Evolutionary conservation across 1,140 invertebrate species (phyloP).

Genomic region (Batillaria attramentaria): DNA sequence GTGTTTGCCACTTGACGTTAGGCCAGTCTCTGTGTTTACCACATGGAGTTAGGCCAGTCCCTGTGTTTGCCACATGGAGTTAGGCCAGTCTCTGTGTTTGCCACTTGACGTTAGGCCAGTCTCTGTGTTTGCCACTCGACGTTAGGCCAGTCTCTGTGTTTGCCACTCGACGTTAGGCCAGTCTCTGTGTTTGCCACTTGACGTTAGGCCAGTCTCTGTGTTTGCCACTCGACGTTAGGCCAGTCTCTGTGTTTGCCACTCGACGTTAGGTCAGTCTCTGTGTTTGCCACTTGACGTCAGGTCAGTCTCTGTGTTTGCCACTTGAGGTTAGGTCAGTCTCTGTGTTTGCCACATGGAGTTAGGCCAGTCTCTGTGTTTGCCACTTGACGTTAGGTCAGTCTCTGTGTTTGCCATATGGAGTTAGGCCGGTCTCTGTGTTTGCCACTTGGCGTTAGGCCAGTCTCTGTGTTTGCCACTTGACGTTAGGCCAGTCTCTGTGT

Average conservation of each 20-base stretch:
- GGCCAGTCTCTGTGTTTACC: not conserved
- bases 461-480: not conserved
- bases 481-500: not conserved
- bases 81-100: not conserved
- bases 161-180: constrained; percentile 53
- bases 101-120: too few species aligned
- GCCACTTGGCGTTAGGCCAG: too few species aligned
- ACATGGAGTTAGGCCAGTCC: not conserved
- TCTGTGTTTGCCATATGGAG: not conserved
- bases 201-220: not conserved
- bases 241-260: not conserved
- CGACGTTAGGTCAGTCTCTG: not conserved
- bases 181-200: not conserved
- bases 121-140: too few species aligned
- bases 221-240: not conserved
- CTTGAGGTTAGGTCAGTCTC: not conserved
- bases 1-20: not conserved
- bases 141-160: not conserved
- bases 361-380: not conserved
- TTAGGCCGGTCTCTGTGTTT: not conserved
- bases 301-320: too few species aligned
- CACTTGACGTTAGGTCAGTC: not conserved
- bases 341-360: constrained; percentile 23
- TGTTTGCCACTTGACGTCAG: not conserved
- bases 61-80: not conserved